Evolutionary conservation across 2,888 invertebrate genomes (phyloP), one percentile per base, ranked within the genome.

Genomic region (Bellardia bayeri): DNA sequence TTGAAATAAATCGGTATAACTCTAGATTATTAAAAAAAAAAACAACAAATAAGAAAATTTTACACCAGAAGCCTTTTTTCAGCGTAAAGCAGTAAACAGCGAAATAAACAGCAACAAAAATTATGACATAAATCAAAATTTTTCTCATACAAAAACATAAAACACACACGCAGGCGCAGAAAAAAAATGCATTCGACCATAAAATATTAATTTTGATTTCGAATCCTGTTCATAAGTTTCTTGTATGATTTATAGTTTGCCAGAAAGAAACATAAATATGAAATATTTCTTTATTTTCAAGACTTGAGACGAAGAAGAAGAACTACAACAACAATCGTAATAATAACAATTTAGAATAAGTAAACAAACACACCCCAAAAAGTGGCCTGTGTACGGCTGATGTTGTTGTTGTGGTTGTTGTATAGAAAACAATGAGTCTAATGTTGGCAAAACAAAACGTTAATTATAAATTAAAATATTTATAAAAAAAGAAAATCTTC

Each of bases 161-260:
- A 7, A 71, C 56, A 79, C 40, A 79, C 54, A 63, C 23, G 63
- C 86, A 82, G 63, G 66, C 80, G 56, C 78, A 9, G 40, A 13
- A 45, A 5, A 54, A 7, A 42, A 69, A 61, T 16, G 45, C 82
- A 88, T 82, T 88, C 89, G 82, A 85, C 84, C 89, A 82, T 89
- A 88, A 89, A 88, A 86, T 86, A 89, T 89, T 89, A 89, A 89
- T 89, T 89, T 82, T 89, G 88, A 88, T 86, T 86, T 81, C 56
- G 85, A 81, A 75, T 66, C 68, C 68, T 76, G 40, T 85, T 85
- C 45, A 85, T 75, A 80, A 80, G 58, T 87, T 69, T 79, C 56
- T 79, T 45, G 69, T 87, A 85, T 87, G 87, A 87, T 87, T 87
- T 87, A 87, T 87, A 56, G 54, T 42, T 23, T 66, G 42, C 37